Conservation (phyloP, 2,888 invertebrate genomes). For the Drosophila buzzatii region DNA sequence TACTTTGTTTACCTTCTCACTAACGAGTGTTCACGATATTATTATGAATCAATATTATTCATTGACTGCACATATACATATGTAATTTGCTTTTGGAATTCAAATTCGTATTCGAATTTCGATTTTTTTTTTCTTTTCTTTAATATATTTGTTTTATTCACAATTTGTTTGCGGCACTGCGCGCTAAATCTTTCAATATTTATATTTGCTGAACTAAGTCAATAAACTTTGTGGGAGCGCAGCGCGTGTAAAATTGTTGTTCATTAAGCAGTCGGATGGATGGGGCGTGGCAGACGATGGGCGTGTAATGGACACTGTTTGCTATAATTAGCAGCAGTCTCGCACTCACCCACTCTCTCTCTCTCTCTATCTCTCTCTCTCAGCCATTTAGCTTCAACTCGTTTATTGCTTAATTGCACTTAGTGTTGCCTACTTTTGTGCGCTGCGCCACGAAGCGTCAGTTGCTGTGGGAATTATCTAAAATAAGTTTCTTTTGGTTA, state of each 20-base stretch:
- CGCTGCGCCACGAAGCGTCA: constrained; percentile 7
- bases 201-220: constrained; percentile 36
- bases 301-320: constrained; percentile 58
- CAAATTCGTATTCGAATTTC: constrained; percentile 5
- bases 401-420: constrained; percentile 60
- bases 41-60: constrained; percentile 49
- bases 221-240: constrained; percentile 52
- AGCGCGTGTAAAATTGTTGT: constrained; percentile 16
- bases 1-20: constrained; percentile 19
- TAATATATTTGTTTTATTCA: constrained; percentile 11
- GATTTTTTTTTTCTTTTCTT: not conserved
- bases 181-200: constrained; percentile 20
- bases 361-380: not conserved
- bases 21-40: constrained; percentile 21
- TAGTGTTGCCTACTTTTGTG: constrained; percentile 62
- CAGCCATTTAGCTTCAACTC: constrained; percentile 58
- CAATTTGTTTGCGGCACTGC: constrained; percentile 5
- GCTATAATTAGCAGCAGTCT: constrained; percentile 60
- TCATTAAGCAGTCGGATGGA: constrained; percentile 15
- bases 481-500: constrained; percentile 13
- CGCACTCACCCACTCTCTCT: not conserved
- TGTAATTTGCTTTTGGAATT: constrained; percentile 11
- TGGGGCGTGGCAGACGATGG: constrained; percentile 53
- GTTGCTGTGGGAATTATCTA: constrained; percentile 11
- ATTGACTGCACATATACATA: constrained; percentile 14